Base-by-base conservation (phyloP, 2,113 vertebrate species). In the Alectura lathami region DNA sequence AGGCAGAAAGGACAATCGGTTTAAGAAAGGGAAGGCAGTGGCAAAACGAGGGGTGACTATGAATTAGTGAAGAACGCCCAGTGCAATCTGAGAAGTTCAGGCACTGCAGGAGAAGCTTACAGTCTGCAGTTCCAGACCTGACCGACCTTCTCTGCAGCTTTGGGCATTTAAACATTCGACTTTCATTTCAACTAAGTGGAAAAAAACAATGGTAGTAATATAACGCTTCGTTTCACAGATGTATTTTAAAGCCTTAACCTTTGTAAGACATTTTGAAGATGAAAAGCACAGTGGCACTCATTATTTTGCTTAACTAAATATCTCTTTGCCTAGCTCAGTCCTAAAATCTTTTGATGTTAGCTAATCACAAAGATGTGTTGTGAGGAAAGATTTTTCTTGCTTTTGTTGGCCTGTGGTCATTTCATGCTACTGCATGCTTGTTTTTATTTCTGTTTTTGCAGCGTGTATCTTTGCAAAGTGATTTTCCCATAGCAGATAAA, bases 201-300 rank as follows among this genome's bases (percentile, higher is more conserved):
- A 56, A 42, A 51, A 85, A 67, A 8, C 68, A 89, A n/a, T 0
- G 4, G 75, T 85, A 76, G 75, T 73, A 95, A 85, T 96, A 94
- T 94, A 91, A 96, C 0, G 53, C 91, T 89, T 94, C 92, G 64
- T 81, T 96, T 92, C 95, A 96, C 85, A 72, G 69, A 83, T 70
- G 66, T 45, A 77, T 94, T 94, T 91, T 88, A 89, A 90, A 82
- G 78, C 75, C 90, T 84, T 95, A 94, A 94, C 84, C 93, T 96
- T 92, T 86, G 72, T 69, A 62, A 91, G 91, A 72, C 63, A 81
- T 89, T 96, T 64, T 64, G 70, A 97, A 96, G 89, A 96, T 84
- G 30, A 74, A 96, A 94, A 90, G 87, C 77, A 54, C 74, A 79
- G 77, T 38, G 89, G 76, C 15, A 32, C 43, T 93, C 42, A 62